These are phyloP conservation scores for Choristoneura fumiferana DNA, from an alignment of 1,140 invertebrate species.

Conservation along the genomic window DNA sequence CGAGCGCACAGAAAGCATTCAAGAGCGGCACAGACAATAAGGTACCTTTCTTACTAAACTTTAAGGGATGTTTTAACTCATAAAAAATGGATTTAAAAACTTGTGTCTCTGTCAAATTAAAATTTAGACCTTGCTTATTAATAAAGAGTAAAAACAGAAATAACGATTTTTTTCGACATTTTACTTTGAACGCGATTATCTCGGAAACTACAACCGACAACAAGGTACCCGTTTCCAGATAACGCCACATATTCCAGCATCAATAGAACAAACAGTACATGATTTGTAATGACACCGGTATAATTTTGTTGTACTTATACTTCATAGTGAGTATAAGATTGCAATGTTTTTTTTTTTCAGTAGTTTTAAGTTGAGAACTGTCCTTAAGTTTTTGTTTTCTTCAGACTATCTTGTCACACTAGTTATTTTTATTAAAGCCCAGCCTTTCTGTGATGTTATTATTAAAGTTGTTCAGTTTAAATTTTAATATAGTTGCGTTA, in stretches of 20 bases:
- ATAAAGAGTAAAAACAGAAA: too few species aligned
- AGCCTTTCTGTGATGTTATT: conserved; percentile 57
- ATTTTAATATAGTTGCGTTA: conserved; percentile 58
- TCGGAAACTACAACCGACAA: too few species aligned
- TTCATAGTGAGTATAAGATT: conserved; percentile 15
- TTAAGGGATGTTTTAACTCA: too few species aligned
- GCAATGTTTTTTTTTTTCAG: neutral
- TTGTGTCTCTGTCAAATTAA: too few species aligned
- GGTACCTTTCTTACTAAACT: too few species aligned
- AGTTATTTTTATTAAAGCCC: conserved; percentile 17
- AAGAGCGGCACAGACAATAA: too few species aligned
- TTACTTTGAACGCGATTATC: too few species aligned
- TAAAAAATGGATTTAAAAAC: too few species aligned
- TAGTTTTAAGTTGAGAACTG: conserved; percentile 7
- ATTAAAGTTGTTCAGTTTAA: conserved; percentile 67
- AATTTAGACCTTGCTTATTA: too few species aligned
- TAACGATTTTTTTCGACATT: too few species aligned
- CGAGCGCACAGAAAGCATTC: too few species aligned
- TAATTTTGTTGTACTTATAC: neutral
- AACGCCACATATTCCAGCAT: conserved; percentile 7
- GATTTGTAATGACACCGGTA: neutral
- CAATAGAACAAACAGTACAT: neutral
- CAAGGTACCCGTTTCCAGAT: too few species aligned
- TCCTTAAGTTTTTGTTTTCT: conserved; percentile 30
- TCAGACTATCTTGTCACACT: neutral